A percentile compares a stretch with the other conserved stretches of the same genome.
Conservation (phyloP, 2,113 vertebrate genomes). For the Dolichallabes microphthalmus region DNA sequence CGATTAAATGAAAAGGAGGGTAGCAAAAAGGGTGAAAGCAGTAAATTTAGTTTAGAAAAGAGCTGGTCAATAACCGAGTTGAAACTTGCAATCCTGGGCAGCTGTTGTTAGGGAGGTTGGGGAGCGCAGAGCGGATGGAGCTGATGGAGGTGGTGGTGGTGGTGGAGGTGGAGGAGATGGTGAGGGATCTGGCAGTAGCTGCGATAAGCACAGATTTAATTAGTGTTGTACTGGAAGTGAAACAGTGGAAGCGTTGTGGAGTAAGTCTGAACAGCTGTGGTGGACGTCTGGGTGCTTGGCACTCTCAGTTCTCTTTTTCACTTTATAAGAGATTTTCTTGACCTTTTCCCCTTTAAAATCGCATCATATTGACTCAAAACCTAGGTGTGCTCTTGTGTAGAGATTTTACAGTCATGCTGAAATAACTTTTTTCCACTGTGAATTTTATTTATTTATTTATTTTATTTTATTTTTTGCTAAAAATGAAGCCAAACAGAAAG, state of each 20-base stretch:
- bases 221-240: conserved; percentile 56
- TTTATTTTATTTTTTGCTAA: too few relatives aligned
- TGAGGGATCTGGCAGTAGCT: conserved; percentile 54
- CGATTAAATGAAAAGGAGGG: conserved; percentile 44
- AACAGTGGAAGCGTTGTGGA: conserved; percentile 67
- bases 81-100: conserved; percentile 34
- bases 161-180: conserved; percentile 32
- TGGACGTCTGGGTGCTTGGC: conserved; percentile 55
- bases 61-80: conserved; percentile 42
- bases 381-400: conserved; percentile 17
- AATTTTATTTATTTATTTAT: too few relatives aligned
- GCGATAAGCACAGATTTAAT: conserved; percentile 63
- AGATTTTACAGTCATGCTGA: neutral
- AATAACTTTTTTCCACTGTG: too few relatives aligned
- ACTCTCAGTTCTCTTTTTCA: conserved; percentile 32
- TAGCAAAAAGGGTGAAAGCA: conserved; percentile 36
- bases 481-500: too few relatives aligned
- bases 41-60: conserved; percentile 53
- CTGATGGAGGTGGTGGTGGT: conserved; percentile 33
- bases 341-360: conserved; percentile 27
- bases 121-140: conserved; percentile 11
- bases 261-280: conserved; percentile 62
- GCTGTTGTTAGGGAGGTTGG: conserved; percentile 25
- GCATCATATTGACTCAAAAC: conserved; percentile 4
- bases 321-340: conserved; percentile 6